A percentile compares a stretch with the other conserved stretches of the same genome.
Evolutionary conservation across 2,888 invertebrate genomes (phyloP).

Genomic region (Megastigmus dorsalis): DNA sequence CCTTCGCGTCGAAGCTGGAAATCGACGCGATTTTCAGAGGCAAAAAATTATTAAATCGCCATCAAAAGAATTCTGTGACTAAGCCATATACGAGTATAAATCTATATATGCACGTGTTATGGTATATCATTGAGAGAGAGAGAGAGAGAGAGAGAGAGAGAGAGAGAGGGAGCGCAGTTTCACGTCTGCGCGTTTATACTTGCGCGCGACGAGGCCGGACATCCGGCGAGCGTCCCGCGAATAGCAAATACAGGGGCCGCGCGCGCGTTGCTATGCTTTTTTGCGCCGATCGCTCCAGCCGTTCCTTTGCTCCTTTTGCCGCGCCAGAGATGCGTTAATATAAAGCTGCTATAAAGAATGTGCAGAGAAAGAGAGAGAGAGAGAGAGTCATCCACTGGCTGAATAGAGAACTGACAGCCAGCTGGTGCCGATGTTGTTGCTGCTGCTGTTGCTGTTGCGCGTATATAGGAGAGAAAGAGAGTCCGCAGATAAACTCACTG

Average conservation of each 20-base stretch:
- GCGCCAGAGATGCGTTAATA: conserved; percentile 16
- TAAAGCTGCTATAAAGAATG: conserved; percentile 4
- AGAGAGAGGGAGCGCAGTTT: no score
- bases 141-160: no score
- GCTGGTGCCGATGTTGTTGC: no score
- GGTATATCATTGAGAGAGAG: no score
- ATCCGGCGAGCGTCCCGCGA: conserved; percentile 67
- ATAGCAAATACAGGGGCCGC: conserved; percentile 61
- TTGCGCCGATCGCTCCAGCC: not conserved
- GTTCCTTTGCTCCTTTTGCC: conserved; percentile 21
- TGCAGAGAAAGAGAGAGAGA: no score
- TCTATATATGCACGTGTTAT: no score
- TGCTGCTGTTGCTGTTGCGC: no score
- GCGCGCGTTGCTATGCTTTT: not conserved
- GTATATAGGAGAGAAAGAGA: not conserved
- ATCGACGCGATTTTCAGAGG: no score
- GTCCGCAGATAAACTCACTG: not conserved
- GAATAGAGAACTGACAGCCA: conserved; percentile 18
- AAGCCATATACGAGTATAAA: no score
- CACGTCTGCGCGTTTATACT: not conserved
- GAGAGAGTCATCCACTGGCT: no score
- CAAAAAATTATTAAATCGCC: conserved; percentile 1
- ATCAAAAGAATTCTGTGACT: not conserved
- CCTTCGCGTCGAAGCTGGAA: no score
- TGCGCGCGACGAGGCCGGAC: conserved; percentile 60